Conservation (phyloP, 2,888 invertebrate species). For the Rhogogaster chlorosoma region DNA sequence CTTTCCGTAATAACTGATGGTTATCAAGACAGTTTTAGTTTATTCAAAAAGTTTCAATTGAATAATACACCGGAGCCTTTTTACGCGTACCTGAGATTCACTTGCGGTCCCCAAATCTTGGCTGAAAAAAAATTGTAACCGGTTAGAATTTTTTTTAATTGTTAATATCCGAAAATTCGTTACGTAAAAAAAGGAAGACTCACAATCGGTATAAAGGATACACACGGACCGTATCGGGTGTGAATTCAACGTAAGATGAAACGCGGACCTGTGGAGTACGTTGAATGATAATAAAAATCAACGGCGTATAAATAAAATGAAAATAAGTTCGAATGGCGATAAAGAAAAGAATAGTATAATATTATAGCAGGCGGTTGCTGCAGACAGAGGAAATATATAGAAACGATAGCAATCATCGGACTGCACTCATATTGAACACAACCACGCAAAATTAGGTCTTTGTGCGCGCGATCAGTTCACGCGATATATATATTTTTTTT, state of each 20-base stretch:
- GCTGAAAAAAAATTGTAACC: too few species aligned
- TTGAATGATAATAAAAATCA: background rate
- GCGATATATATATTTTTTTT: constrained; percentile 60
- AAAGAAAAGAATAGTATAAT: background rate
- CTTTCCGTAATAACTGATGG: background rate
- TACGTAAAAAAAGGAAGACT: too few species aligned
- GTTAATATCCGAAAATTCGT: too few species aligned
- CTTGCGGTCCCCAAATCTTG: background rate
- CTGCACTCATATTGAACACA: constrained; percentile 67
- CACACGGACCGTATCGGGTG: background rate
- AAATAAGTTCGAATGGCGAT: background rate
- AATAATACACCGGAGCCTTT: background rate
- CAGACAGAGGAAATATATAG: background rate
- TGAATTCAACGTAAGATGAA: background rate
- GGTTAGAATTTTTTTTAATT: too few species aligned
- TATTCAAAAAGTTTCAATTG: background rate
- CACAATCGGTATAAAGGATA: too few species aligned
- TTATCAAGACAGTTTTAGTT: constrained; percentile 1
- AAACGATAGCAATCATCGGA: constrained; percentile 51
- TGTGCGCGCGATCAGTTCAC: constrained; percentile 64
- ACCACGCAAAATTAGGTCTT: constrained; percentile 65
- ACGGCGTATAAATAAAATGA: background rate
- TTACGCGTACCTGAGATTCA: background rate
- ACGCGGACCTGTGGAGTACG: background rate
- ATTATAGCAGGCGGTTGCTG: background rate